These are phyloP conservation scores for Prietella phreatophila DNA, from an alignment of 2,113 vertebrate species.

Conservation along the genomic window DNA sequence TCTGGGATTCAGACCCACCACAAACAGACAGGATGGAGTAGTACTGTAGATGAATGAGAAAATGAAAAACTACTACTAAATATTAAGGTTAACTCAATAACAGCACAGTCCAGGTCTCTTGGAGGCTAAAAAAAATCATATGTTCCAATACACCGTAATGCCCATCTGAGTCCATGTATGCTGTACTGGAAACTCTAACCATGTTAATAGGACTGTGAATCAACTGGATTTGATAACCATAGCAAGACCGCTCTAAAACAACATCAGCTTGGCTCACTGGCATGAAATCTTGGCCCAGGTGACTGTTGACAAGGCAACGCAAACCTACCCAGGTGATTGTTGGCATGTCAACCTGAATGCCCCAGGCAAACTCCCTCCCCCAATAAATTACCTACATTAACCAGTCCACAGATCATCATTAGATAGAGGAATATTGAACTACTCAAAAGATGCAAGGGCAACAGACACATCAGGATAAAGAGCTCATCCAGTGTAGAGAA, in stretches of 20 bases:
- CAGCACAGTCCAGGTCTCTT: neutral
- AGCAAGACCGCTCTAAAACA: conserved; percentile 4
- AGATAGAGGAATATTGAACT: conserved; percentile 8
- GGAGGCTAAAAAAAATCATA: neutral
- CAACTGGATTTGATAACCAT: neutral
- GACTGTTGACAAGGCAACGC: conserved; percentile 51
- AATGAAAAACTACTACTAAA: neutral
- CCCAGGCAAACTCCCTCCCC: neutral
- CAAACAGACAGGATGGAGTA: neutral
- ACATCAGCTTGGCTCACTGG: conserved; percentile 34
- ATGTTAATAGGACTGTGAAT: neutral
- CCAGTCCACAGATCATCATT: neutral
- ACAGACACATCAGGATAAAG: neutral
- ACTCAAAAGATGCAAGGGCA: conserved; percentile 7
- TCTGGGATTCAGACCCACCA: neutral
- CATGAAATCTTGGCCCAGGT: conserved; percentile 38
- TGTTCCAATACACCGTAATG: neutral
- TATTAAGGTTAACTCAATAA: neutral
- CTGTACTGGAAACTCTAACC: neutral
- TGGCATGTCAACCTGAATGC: neutral
- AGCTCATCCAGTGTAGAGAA: neutral
- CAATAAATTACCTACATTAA: conserved; percentile 1
- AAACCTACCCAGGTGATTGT: conserved; percentile 4
- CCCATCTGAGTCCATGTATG: neutral
- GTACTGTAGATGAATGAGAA: neutral